These are phyloP conservation scores for Paramormyrops hopkinsi DNA, from an alignment of 2,797 vertebrate species.

Conservation along the genomic window DNA sequence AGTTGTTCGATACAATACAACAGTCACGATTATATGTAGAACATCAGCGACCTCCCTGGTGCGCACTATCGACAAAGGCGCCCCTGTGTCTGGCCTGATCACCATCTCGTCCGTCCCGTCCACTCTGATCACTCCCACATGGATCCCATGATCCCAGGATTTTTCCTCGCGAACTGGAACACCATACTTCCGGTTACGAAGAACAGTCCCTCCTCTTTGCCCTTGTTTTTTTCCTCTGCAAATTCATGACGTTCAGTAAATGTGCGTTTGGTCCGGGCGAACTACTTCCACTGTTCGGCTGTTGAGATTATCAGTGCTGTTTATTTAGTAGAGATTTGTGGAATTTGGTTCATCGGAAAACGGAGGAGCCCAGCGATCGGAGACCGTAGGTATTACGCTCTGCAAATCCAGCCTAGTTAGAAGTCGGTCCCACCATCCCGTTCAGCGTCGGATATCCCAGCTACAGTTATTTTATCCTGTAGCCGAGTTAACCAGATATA, in stretches of 20 bases:
- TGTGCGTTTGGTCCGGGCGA: background rate
- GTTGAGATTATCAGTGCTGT: background rate
- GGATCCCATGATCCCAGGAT: background rate
- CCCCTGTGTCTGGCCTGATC: background rate
- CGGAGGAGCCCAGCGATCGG: background rate
- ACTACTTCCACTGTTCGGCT: background rate
- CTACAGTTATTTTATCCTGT: background rate
- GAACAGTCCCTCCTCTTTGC: background rate
- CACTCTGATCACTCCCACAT: background rate
- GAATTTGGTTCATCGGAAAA: background rate
- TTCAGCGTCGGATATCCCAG: background rate
- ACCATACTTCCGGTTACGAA: conserved; percentile 3
- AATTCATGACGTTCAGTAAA: background rate
- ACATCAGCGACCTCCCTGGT: background rate
- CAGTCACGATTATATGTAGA: background rate
- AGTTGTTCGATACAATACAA: background rate
- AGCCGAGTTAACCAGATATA: background rate
- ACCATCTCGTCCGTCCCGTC: background rate
- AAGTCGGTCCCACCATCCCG: background rate
- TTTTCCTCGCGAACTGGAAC: background rate
- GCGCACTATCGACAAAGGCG: background rate
- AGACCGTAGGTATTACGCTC: background rate
- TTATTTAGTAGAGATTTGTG: background rate
- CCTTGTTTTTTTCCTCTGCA: conserved; percentile 1
- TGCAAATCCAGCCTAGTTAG: background rate